phyloP scores from a whole-genome alignment of 2,113 vertebrate genomes.

The Lamprotornis superbus region DNA sequence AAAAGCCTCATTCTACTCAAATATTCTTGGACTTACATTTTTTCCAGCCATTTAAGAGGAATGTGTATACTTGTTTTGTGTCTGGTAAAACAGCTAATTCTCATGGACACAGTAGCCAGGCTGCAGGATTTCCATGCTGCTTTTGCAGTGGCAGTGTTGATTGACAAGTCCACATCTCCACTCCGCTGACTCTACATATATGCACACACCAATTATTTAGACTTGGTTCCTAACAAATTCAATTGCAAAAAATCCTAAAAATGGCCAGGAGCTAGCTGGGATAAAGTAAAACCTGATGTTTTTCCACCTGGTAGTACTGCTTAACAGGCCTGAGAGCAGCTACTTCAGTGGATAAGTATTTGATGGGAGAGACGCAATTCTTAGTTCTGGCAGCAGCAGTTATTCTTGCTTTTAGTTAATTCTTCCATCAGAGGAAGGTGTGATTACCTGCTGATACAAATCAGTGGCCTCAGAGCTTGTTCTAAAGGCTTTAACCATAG shows the following conservation, averaged over 20 bases:
- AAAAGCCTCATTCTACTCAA: neutral
- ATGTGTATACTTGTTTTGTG: neutral
- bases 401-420: slow-evolving; percentile 1
- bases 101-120: neutral
- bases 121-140: neutral
- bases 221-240: neutral
- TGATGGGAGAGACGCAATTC: neutral
- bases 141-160: neutral
- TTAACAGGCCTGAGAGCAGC: neutral
- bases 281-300: neutral
- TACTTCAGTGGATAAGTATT: neutral
- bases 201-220: neutral
- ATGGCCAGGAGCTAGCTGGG: neutral
- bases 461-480: neutral
- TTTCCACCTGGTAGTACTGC: neutral
- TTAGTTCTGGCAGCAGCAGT: neutral
- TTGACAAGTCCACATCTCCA: neutral
- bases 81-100: neutral
- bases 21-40: neutral
- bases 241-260: neutral
- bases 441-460: neutral
- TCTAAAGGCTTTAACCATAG: neutral
- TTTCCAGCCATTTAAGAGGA: neutral
- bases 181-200: neutral
- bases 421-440: neutral